phyloP scores from a whole-genome alignment of 2,113 vertebrate genomes.

The Herpailurus yagouaroundi region DNA sequence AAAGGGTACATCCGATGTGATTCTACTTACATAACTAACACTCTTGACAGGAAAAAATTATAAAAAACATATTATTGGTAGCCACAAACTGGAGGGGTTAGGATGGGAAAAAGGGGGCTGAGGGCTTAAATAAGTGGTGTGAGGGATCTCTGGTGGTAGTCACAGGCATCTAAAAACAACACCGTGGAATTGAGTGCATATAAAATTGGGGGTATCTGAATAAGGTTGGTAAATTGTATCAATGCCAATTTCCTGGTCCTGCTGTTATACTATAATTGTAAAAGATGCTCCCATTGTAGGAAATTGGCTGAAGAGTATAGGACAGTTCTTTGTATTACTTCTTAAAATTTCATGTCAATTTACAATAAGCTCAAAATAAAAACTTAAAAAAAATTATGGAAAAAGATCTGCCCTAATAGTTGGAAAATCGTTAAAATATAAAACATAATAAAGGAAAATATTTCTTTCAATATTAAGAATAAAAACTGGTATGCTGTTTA shows the following conservation, averaged over 20 bases:
- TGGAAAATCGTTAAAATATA: background rate
- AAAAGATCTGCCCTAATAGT: background rate
- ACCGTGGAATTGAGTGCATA: background rate
- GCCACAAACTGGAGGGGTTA: background rate
- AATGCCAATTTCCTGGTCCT: background rate
- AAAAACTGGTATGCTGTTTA: background rate
- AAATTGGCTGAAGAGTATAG: background rate
- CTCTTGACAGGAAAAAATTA: conserved; percentile 14
- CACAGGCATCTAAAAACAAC: conserved; percentile 16
- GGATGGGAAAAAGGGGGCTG: background rate
- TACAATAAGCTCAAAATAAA: background rate
- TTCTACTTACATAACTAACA: background rate
- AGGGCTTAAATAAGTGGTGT: background rate
- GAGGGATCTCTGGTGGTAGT: background rate
- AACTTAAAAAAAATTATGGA: background rate
- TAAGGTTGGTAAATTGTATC: background rate
- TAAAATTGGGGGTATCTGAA: background rate
- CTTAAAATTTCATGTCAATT: background rate
- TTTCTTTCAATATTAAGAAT: background rate
- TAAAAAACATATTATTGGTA: background rate
- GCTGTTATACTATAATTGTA: background rate
- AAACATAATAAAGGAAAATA: conserved; percentile 29
- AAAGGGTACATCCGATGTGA: background rate
- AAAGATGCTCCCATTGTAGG: background rate
- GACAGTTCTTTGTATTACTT: background rate